Evolutionary conservation across 2,113 vertebrate species (phyloP).

Genomic region (Bufo gargarizans): DNA sequence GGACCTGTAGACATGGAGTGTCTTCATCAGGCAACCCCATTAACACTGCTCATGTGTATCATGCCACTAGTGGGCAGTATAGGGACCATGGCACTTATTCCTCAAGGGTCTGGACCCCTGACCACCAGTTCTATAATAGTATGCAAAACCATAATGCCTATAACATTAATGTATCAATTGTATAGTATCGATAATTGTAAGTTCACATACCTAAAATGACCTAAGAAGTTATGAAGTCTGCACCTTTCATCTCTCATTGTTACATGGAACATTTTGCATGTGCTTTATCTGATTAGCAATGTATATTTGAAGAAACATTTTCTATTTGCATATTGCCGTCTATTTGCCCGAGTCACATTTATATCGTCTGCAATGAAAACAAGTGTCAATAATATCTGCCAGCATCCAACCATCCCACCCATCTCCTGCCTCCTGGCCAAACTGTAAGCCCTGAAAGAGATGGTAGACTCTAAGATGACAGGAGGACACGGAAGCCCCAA

Average conservation of each 20-base stretch:
- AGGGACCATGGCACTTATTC: no score
- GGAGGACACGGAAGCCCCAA: neutral
- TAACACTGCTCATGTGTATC: no score
- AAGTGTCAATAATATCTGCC: neutral
- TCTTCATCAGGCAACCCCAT: no score
- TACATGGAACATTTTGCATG: neutral
- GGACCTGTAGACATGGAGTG: no score
- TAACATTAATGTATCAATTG: no score
- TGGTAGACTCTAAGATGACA: neutral
- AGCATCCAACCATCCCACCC: constrained; percentile 24
- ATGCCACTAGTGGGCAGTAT: no score
- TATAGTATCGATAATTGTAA: no score
- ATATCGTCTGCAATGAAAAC: neutral
- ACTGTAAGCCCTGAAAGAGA: constrained; percentile 39
- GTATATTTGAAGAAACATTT: neutral
- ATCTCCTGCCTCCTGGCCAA: constrained; percentile 53
- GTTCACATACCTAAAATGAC: neutral
- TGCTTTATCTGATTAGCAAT: neutral
- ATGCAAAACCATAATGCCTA: no score
- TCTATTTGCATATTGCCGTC: neutral
- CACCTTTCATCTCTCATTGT: neutral
- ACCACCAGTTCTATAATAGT: no score
- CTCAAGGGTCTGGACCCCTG: no score
- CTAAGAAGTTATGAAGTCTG: neutral
- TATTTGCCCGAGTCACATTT: neutral